Conservation (phyloP, 1,140 invertebrate genomes). For the Harlomillsia oculata region DNA sequence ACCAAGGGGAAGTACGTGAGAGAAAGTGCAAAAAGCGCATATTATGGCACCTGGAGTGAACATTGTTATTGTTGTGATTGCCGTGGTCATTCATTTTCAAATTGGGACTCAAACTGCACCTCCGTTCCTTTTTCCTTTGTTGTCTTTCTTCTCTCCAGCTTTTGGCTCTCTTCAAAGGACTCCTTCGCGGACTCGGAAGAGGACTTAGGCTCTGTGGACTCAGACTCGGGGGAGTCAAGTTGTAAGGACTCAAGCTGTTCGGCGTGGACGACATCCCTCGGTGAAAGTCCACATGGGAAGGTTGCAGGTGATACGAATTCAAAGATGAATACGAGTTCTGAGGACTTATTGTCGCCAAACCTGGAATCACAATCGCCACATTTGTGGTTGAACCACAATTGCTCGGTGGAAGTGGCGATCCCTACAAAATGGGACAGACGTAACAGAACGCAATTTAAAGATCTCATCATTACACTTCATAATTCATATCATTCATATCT, state of each 20-base stretch:
- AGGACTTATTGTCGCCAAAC: conserved; percentile 9
- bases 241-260: conserved; percentile 32
- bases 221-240: conserved; percentile 23
- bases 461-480: too few species aligned
- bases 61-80: conserved; percentile 34
- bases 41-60: conserved; percentile 29
- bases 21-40: neutral
- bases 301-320: conserved; percentile 27
- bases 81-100: conserved; percentile 35
- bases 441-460: too few species aligned
- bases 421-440: too few species aligned
- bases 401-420: conserved; percentile 26
- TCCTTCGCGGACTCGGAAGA: conserved; percentile 22
- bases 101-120: conserved; percentile 32
- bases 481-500: too few species aligned
- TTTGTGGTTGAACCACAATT: conserved; percentile 18
- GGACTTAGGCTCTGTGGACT: conserved; percentile 32
- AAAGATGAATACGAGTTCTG: conserved; percentile 33
- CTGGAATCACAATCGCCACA: conserved; percentile 12
- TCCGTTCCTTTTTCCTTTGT: conserved; percentile 31
- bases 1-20: too few species aligned
- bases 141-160: conserved; percentile 34
- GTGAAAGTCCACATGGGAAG: conserved; percentile 18
- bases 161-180: conserved; percentile 33
- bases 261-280: conserved; percentile 3